phyloP scores from a whole-genome alignment of 2,797 vertebrate species.

The Sebastes oblongus region DNA sequence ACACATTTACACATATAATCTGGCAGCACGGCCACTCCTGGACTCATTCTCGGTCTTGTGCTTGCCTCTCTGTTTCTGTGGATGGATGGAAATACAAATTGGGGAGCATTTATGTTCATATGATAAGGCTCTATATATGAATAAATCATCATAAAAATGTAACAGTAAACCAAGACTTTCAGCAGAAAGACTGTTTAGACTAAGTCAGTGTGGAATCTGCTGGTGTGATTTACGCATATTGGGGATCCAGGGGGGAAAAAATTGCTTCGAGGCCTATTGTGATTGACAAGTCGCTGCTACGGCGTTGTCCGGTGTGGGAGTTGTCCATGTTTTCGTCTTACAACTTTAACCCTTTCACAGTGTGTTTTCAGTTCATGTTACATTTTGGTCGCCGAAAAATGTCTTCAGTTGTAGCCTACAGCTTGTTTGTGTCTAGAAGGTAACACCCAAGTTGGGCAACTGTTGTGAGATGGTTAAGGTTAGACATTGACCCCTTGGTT shows the following conservation, averaged over 20 bases:
- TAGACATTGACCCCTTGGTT: no score
- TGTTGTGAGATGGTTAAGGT: no score
- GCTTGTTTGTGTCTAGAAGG: no score
- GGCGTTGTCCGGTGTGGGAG: no score
- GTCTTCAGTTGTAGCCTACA: no score
- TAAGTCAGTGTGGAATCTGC: background rate
- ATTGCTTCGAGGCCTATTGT: background rate
- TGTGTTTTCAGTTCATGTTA: no score
- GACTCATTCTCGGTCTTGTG: background rate
- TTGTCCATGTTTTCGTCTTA: no score
- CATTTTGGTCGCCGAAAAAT: no score
- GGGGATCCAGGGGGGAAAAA: background rate
- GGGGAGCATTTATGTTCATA: background rate
- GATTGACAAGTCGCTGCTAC: no score
- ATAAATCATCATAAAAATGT: background rate
- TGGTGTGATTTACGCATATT: background rate
- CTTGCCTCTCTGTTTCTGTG: background rate
- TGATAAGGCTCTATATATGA: background rate
- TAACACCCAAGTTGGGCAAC: no score
- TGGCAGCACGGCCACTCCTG: constrained; percentile 16
- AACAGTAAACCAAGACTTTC: background rate
- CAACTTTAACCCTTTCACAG: no score
- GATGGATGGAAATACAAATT: constrained; percentile 29
- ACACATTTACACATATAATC: constrained; percentile 60
- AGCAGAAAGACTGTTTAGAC: background rate